These are phyloP conservation scores for Amazona guildingii DNA, from an alignment of 2,113 vertebrate species.

Conservation along the genomic window DNA sequence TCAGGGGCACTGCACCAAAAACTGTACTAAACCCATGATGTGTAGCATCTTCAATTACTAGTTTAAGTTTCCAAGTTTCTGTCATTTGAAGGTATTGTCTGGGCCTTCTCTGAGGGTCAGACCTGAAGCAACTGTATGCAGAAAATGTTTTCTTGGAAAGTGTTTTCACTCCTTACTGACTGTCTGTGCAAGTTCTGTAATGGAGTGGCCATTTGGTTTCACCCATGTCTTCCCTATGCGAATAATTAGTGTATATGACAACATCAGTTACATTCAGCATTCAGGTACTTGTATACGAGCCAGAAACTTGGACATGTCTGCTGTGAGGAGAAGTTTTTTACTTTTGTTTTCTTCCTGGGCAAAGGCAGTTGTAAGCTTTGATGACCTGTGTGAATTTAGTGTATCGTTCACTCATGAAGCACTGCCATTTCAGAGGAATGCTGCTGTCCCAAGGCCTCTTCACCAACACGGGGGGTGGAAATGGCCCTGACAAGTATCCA, in stretches of 20 bases:
- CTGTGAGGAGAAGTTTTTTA: not conserved
- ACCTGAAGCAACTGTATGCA: not conserved
- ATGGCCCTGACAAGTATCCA: not conserved
- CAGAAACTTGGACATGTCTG: not conserved
- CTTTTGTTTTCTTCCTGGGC: not conserved
- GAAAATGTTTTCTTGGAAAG: not conserved
- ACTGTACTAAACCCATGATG: not conserved
- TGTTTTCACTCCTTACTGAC: not conserved
- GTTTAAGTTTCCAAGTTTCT: not conserved
- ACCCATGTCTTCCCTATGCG: not conserved
- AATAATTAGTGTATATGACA: accelerated
- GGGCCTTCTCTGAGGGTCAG: not conserved
- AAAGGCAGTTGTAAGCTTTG: not conserved
- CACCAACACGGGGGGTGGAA: not conserved
- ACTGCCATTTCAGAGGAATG: not conserved
- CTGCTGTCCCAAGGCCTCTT: not conserved
- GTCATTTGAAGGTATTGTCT: not conserved
- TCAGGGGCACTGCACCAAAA: not conserved
- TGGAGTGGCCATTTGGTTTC: not conserved
- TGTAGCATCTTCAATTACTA: not conserved
- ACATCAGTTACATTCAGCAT: not conserved
- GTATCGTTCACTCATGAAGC: not conserved
- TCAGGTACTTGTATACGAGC: not conserved
- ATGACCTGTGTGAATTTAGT: not conserved
- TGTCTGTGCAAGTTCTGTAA: not conserved